Conservation (phyloP, 2,113 vertebrate species). For the Bubo scandiacus region DNA sequence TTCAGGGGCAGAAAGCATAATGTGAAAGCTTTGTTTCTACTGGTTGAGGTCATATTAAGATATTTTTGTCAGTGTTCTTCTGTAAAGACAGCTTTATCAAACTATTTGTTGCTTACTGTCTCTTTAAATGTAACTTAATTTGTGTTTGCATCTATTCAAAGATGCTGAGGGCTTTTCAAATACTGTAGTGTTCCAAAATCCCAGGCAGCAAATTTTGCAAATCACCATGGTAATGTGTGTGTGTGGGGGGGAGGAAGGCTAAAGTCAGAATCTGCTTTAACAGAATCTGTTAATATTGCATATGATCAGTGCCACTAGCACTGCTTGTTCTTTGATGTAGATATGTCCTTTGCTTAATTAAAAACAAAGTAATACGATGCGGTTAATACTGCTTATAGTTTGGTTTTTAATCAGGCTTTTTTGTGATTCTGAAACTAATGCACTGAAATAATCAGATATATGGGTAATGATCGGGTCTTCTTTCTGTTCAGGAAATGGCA, state of each 20-base stretch:
- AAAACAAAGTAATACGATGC: neutral
- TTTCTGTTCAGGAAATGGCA: neutral
- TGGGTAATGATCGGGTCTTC: neutral
- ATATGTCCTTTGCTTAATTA: neutral
- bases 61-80: neutral
- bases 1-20: neutral
- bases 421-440: neutral
- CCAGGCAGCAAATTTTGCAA: constrained; percentile 26
- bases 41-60: neutral
- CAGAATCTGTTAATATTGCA: neutral
- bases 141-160: neutral
- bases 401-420: neutral
- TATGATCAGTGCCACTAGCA: neutral
- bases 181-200: neutral
- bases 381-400: neutral
- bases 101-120: neutral
- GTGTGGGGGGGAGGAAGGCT: neutral
- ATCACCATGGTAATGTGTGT: constrained; percentile 48
- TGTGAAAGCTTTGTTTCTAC: neutral
- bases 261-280: neutral
- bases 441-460: neutral
- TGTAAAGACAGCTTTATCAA: neutral
- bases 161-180: constrained; percentile 14
- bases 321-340: constrained; percentile 15
- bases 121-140: constrained; percentile 15